Percentiles rank a stretch among this genome's conserved stretches.
Conservation (phyloP, 2,888 invertebrate genomes). For the Neoascia interrupta region DNA sequence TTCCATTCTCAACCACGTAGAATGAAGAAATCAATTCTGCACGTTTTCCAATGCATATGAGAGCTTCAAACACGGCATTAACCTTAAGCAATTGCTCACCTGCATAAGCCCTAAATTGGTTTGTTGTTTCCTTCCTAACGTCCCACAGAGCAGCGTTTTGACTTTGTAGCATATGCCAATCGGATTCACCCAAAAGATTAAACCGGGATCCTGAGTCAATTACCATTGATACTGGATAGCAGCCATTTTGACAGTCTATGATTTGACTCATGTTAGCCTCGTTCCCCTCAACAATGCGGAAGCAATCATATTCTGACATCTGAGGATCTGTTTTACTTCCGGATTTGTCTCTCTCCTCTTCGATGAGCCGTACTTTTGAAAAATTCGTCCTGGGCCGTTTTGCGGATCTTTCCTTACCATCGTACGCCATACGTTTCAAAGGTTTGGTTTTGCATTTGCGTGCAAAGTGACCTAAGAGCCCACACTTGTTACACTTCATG, state of each 20-base stretch:
- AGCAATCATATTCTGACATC: conserved; percentile 49
- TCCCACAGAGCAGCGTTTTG: not conserved
- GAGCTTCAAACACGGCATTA: conserved; percentile 22
- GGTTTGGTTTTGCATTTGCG: conserved; percentile 50
- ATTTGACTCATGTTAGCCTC: conserved; percentile 31
- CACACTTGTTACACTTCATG: conserved; percentile 46
- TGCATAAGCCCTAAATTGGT: conserved; percentile 4
- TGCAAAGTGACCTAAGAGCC: conserved; percentile 44
- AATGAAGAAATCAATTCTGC: conserved; percentile 29
- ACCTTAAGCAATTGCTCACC: not conserved
- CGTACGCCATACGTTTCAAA: conserved; percentile 22
- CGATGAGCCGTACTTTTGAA: conserved; percentile 17
- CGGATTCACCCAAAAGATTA: conserved; percentile 22
- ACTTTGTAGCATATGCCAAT: conserved; percentile 15
- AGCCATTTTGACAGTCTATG: conserved; percentile 14
- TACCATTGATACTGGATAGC: conserved; percentile 13
- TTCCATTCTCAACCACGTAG: conserved; percentile 24
- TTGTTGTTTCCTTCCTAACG: not conserved
- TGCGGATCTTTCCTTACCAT: not conserved
- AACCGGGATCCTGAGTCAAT: conserved; percentile 23
- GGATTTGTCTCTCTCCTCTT: not conserved
- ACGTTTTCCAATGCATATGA: not conserved
- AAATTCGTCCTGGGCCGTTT: conserved; percentile 16
- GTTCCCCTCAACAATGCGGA: conserved; percentile 28
- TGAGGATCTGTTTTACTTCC: conserved; percentile 25